Base-by-base conservation (phyloP, 64 coral and sea anemone species). In the Anthopleura sola region DNA sequence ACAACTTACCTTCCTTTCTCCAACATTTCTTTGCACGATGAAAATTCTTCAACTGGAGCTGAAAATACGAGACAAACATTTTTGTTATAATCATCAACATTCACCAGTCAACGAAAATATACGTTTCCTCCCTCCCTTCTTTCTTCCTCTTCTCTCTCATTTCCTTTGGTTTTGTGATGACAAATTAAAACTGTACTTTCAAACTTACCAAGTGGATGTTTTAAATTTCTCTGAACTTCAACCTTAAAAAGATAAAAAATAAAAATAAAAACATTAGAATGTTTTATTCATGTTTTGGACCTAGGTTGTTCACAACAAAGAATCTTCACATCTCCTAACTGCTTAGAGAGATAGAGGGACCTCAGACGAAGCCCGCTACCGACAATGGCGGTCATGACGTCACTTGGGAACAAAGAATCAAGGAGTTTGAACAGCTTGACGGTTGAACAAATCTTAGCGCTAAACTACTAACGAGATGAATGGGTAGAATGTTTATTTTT, bases 1-100 rank as follows among this genome's bases (percentile, higher is more conserved):
- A 19, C 1, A 33, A 34, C 29, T 79, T 79, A 79, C 76, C 76
- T 79, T 40, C 44, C 44, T 79, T 79, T 79, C 6, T 48, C 44
- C 36, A 79, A 38, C n/a, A 44, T 37, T 19, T 79, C 76, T 26
- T 79, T 38, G 38, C 76, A 79, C 21, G 76, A 79, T n/a, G 76
- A 79, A 48, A 79, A 79, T 37, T 32, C 76, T 78, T 79, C 37
- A 20, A 47, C 76, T 47, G 37, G 20, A 21, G 36, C n/a, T 7
- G 34, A 71, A 71, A 6, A 34, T 32, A 62, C 19, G 24, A 62
- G 24, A 62, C 40, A 0, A 62, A 62, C 2, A 62, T 0, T n/a
- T n/a, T 24, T 3, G 10, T 3, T 62, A 0, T 62, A 44, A 0
- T 62, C 0, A n/a, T 24, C 24, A 62, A 21, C 0, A n/a, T 3